Conservation (phyloP, 2,113 vertebrate genomes). For the Ctenodactylus gundi region DNA sequence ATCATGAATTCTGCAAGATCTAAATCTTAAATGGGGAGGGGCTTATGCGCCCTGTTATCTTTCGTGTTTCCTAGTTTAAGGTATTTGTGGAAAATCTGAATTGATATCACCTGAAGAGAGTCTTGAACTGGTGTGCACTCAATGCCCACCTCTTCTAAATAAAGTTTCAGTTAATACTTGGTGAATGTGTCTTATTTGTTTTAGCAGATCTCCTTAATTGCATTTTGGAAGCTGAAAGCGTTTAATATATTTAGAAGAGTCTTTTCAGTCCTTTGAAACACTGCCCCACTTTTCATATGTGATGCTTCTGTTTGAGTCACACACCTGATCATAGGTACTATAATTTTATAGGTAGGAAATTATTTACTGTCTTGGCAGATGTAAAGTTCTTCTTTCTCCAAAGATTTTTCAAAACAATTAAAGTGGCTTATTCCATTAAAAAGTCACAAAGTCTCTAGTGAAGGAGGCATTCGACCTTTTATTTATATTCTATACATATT, state of each 20-base stretch:
- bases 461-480: constrained; percentile 68
- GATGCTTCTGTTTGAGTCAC: not conserved
- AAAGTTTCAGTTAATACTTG: not conserved
- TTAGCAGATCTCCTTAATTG: not conserved
- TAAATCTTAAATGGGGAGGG: not conserved
- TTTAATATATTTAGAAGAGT: not conserved
- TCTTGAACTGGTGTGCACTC: not conserved
- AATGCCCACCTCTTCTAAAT: not conserved
- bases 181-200: not conserved
- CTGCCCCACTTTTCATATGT: not conserved
- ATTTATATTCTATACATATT: constrained; percentile 71
- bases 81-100: not conserved
- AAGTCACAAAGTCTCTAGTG: constrained; percentile 49
- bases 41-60: not conserved
- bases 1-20: not conserved
- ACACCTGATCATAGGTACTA: not conserved
- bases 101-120: not conserved
- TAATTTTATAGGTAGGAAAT: constrained; percentile 50
- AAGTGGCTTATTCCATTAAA: constrained; percentile 63
- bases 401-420: constrained; percentile 67
- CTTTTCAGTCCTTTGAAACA: not conserved
- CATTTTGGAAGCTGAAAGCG: not conserved
- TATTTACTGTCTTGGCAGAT: constrained; percentile 34
- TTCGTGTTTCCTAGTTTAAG: not conserved
- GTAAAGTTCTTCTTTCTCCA: constrained; percentile 50